Evolutionary conservation across 2,888 invertebrate species (phyloP).

Genomic region (Hemicrepidius hirtus): DNA sequence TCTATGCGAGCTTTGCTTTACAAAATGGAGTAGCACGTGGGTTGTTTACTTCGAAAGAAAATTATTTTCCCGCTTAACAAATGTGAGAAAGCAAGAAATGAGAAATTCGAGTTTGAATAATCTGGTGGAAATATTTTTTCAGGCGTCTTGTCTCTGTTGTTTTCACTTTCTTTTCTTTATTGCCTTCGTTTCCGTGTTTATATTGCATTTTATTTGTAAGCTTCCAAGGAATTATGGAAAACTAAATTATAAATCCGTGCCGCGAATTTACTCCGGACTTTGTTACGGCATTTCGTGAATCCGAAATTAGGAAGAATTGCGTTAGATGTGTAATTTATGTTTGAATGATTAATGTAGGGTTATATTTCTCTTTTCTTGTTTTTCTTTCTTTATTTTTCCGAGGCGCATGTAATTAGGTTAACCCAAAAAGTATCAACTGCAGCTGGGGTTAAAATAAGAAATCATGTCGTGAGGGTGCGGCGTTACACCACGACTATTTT

Average conservation of each 20-base stretch:
- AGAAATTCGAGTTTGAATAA: constrained; percentile 22
- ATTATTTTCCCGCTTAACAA: constrained; percentile 17
- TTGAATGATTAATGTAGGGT: constrained; percentile 26
- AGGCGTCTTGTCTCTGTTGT: constrained; percentile 21
- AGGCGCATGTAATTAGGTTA: constrained; percentile 20
- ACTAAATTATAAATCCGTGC: constrained; percentile 28
- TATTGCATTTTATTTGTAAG: constrained; percentile 31
- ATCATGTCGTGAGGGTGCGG: constrained; percentile 18
- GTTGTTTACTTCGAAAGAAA: neutral
- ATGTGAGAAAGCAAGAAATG: constrained; percentile 12
- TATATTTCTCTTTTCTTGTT: constrained; percentile 20
- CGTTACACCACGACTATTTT: constrained; percentile 1
- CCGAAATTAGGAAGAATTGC: constrained; percentile 28
- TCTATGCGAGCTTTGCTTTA: neutral
- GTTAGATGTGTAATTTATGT: constrained; percentile 25
- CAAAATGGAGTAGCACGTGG: neutral
- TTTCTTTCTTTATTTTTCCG: constrained; percentile 16
- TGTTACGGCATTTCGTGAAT: constrained; percentile 25
- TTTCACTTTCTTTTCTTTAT: constrained; percentile 22
- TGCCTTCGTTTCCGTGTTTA: constrained; percentile 26
- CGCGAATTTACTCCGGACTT: constrained; percentile 22
- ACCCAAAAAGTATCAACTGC: constrained; percentile 18
- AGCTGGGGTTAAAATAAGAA: constrained; percentile 26
- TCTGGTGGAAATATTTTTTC: constrained; percentile 23
- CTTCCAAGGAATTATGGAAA: constrained; percentile 28